Percentiles rank a stretch among this genome's conserved stretches.
Conservation (phyloP, 2,888 invertebrate species). For the Xylophagus ater region DNA sequence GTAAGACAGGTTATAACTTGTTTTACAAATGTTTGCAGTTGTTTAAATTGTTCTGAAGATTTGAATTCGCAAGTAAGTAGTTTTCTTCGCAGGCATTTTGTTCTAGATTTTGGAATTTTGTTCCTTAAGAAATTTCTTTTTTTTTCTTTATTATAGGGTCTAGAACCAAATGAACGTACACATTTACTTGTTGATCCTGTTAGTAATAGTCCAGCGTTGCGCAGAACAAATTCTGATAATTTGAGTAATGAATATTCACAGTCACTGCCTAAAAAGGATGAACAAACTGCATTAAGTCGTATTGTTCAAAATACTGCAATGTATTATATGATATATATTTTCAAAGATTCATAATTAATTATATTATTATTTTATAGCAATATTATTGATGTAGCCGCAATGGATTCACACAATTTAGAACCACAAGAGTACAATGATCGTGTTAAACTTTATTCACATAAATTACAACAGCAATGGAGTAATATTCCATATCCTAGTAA, state of each 20-base stretch:
- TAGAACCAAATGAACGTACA: conserved; percentile 58
- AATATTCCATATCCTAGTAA: conserved; percentile 32
- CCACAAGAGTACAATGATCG: conserved; percentile 81
- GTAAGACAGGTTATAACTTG: conserved; percentile 31
- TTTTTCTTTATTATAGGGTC: conserved; percentile 22
- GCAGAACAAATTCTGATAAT: conserved; percentile 61
- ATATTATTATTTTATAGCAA: conserved; percentile 48
- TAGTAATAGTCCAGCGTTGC: conserved; percentile 59
- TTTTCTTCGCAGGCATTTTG: not conserved
- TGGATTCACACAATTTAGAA: conserved; percentile 78
- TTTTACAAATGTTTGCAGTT: conserved; percentile 31
- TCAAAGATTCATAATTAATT: conserved; percentile 8
- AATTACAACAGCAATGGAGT: conserved; percentile 43
- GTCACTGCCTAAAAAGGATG: conserved; percentile 67
- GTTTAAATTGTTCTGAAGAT: conserved; percentile 35
- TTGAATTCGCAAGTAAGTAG: conserved; percentile 27
- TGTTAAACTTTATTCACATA: conserved; percentile 56
- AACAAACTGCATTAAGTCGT: conserved; percentile 79
- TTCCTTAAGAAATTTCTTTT: not conserved
- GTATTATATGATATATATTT: conserved; percentile 49
- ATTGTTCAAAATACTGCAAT: conserved; percentile 84
- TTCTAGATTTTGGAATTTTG: too few relatives aligned
- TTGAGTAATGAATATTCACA: conserved; percentile 50
- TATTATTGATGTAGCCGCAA: conserved; percentile 87
- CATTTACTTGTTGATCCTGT: conserved; percentile 68